A percentile compares a stretch with the other conserved stretches of the same genome.
phyloP scores from a whole-genome alignment of 2,113 vertebrate genomes.

The Psephotus haematonotus region DNA sequence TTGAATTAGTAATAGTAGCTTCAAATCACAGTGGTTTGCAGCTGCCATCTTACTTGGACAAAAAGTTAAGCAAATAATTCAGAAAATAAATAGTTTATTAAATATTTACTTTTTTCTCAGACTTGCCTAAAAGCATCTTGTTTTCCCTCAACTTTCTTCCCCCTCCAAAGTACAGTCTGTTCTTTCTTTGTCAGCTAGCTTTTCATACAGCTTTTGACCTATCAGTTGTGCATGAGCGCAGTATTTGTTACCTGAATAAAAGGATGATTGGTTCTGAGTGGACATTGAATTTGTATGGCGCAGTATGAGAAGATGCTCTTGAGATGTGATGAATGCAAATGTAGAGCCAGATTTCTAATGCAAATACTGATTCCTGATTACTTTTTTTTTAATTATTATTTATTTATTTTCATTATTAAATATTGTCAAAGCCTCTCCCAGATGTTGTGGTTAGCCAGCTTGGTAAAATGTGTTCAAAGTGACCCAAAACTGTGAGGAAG shows the following conservation, averaged over 20 bases:
- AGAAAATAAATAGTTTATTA: not conserved
- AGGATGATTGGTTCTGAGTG: not conserved
- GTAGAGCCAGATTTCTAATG: not conserved
- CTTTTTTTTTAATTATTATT: not conserved
- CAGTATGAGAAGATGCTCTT: not conserved
- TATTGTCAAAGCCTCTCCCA: not conserved
- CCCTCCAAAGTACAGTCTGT: not conserved
- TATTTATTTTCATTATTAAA: not conserved
- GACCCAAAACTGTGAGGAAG: not conserved
- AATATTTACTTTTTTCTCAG: not conserved
- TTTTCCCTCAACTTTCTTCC: not conserved
- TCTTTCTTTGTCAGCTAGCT: not conserved
- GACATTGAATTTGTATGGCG: not conserved
- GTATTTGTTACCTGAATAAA: not conserved
- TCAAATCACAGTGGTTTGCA: not conserved
- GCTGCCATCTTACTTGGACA: not conserved
- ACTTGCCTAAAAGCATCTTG: not conserved
- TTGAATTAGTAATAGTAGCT: not conserved
- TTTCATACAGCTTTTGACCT: not conserved
- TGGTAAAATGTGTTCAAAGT: not conserved
- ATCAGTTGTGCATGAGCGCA: not conserved
- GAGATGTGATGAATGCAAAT: not conserved
- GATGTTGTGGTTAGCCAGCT: not conserved
- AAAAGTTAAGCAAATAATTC: not conserved
- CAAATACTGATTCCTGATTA: not conserved